Conservation (phyloP, 2,113 vertebrate genomes). For the Megatriorchis doriae region DNA sequence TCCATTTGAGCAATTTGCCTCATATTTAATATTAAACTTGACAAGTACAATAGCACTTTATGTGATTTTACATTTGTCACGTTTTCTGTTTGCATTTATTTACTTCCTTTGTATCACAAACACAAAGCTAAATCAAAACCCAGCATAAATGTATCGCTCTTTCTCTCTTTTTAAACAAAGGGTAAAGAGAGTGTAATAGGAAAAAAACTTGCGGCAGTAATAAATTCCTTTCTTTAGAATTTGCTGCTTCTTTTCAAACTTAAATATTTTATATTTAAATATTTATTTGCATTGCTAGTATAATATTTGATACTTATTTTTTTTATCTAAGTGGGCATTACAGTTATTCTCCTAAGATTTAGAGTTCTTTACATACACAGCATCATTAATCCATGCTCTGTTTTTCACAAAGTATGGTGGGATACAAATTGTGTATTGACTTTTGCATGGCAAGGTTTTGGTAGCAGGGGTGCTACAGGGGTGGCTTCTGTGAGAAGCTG, state of each 20-base stretch:
- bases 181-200: neutral
- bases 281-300: neutral
- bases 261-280: neutral
- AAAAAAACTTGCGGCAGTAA: neutral
- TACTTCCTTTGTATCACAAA: neutral
- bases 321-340: neutral
- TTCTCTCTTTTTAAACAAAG: neutral
- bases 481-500: too few relatives aligned
- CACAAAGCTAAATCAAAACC: neutral
- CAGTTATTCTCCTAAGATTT: neutral
- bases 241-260: neutral
- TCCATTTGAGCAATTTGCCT: neutral
- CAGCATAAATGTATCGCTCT: neutral
- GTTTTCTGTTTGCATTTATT: neutral
- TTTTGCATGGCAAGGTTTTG: too few relatives aligned
- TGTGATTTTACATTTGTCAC: neutral
- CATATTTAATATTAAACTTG: neutral
- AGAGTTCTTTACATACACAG: neutral
- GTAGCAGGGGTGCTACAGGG: too few relatives aligned
- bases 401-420: neutral
- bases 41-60: neutral
- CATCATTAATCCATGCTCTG: neutral
- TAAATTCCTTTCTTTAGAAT: neutral
- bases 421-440: neutral
- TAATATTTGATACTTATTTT: neutral